Conservation (phyloP, 2,888 invertebrate genomes). For the Hirtodrosophila trivittata region DNA sequence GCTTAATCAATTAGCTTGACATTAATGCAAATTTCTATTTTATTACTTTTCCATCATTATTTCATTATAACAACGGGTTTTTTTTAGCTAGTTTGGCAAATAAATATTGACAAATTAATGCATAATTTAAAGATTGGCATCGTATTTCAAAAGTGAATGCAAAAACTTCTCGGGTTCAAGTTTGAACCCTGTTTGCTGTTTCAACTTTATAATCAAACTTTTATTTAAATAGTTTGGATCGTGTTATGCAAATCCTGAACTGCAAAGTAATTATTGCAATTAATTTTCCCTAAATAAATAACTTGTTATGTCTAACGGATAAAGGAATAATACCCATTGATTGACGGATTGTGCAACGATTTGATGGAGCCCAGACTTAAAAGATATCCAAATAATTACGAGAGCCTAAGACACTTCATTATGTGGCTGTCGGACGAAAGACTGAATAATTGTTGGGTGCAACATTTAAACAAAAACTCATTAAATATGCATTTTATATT, state of each 20-base stretch:
- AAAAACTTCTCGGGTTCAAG: too few relatives aligned
- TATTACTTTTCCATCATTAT: background rate
- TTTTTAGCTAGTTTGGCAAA: constrained; percentile 2
- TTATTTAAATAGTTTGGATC: constrained; percentile 8
- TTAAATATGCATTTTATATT: background rate
- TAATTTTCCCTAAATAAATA: constrained; percentile 5
- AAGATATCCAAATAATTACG: too few relatives aligned
- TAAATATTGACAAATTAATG: constrained; percentile 1
- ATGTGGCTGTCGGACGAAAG: too few relatives aligned
- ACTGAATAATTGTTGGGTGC: too few relatives aligned
- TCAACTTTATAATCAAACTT: background rate
- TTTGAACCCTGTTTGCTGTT: too few relatives aligned
- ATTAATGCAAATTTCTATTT: constrained; percentile 39
- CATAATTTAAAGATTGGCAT: constrained; percentile 11
- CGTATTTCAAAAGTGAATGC: too few relatives aligned
- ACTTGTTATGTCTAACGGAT: constrained; percentile 30
- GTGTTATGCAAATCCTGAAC: constrained; percentile 37
- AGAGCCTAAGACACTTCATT: too few relatives aligned
- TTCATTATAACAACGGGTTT: constrained; percentile 7
- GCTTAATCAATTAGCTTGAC: constrained; percentile 34
- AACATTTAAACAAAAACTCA: too few relatives aligned
- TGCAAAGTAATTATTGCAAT: constrained; percentile 8
- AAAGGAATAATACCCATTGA: background rate
- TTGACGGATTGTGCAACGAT: too few relatives aligned
- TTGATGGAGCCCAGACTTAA: background rate